Evolutionary conservation across 2,797 vertebrate species (phyloP).

Genomic region (Gallirallus australis): DNA sequence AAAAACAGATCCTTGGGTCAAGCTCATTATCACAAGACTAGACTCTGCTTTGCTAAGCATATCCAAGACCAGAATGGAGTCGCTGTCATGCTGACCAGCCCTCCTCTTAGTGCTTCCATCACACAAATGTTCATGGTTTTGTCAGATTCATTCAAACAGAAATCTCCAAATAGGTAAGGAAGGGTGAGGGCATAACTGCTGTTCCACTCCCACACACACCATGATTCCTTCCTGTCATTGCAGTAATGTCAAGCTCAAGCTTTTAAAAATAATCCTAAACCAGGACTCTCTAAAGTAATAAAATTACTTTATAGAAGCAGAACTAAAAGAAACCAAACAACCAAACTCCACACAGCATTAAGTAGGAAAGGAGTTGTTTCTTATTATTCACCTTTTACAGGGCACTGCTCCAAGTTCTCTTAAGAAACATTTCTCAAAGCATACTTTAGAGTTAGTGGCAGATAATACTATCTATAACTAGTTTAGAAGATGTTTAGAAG

Average conservation of each 20-base stretch:
- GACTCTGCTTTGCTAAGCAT: not conserved
- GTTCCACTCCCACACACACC: not conserved
- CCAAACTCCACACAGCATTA: not conserved
- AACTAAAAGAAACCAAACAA: not conserved
- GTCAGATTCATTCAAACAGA: not conserved
- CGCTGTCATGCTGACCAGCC: not conserved
- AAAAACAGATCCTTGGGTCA: not conserved
- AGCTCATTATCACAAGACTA: not conserved
- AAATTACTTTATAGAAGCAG: not conserved
- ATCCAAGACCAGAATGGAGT: not conserved
- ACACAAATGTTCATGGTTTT: not conserved
- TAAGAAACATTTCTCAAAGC: not conserved
- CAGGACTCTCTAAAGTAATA: not conserved
- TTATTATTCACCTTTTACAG: not conserved
- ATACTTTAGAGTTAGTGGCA: not conserved
- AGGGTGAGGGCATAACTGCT: not conserved
- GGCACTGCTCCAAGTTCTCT: not conserved
- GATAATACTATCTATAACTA: slow-evolving; percentile 8
- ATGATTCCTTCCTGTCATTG: not conserved
- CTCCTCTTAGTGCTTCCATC: not conserved
- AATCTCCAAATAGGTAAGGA: not conserved
- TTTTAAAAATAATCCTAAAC: slow-evolving; percentile 26
- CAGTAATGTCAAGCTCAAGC: not conserved
- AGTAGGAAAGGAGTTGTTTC: not conserved
- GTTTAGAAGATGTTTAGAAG: not conserved